These are phyloP conservation scores for Agrypnia vestita DNA, from an alignment of 1,140 invertebrate genomes.

Conservation along the genomic window DNA sequence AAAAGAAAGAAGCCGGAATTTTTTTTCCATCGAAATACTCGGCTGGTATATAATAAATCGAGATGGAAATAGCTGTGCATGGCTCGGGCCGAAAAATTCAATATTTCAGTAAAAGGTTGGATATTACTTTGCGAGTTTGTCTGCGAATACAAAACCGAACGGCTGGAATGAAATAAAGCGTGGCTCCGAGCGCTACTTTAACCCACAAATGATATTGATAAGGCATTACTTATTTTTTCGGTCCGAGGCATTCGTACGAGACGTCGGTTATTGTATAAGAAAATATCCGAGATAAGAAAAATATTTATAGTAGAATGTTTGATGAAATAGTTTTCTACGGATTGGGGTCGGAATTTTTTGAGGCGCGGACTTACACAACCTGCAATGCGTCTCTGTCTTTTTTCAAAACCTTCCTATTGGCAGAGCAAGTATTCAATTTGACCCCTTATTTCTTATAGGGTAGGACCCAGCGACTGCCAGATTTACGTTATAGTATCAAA, in stretches of 20 bases:
- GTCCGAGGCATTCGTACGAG: not conserved
- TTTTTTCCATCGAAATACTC: not conserved
- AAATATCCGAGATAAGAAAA: not conserved
- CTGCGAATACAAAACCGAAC: not conserved
- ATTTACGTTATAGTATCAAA: too few species aligned
- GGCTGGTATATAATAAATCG: not conserved
- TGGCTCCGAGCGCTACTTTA: slow-evolving; percentile 3
- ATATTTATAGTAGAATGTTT: not conserved
- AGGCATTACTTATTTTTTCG: not conserved
- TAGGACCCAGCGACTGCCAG: too few species aligned
- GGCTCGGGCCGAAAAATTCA: slow-evolving; percentile 24
- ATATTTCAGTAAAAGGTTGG: slow-evolving; percentile 32
- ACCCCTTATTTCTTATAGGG: too few species aligned
- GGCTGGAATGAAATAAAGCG: not conserved
- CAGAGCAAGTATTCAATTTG: too few species aligned
- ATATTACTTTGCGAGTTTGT: slow-evolving; percentile 31
- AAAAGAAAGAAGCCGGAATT: too few species aligned
- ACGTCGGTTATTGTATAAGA: not conserved
- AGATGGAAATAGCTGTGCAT: not conserved
- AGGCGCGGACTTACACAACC: too few species aligned
- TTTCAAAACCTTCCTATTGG: too few species aligned
- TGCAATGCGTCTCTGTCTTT: too few species aligned
- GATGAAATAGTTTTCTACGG: too few species aligned
- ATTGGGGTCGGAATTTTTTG: too few species aligned
- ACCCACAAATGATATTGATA: slow-evolving; percentile 10